Evolutionary conservation across 53 echinoderm and acorn worm species (phyloP).

Genomic region (Hippasteria phrygiana): DNA sequence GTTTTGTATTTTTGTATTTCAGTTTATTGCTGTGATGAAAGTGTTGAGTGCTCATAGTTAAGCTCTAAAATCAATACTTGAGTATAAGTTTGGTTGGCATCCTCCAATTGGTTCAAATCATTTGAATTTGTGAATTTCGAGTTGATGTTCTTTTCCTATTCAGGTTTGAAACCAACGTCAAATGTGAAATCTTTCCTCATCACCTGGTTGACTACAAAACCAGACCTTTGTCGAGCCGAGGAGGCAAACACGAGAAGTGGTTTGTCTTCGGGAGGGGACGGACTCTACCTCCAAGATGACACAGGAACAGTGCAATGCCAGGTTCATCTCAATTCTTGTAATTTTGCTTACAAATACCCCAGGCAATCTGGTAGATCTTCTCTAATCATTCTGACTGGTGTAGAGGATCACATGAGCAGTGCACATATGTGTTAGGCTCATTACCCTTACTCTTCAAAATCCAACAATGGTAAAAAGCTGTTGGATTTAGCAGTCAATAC

Average conservation of each 20-base stretch:
- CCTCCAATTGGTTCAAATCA: no score
- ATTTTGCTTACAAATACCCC: neutral
- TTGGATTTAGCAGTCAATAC: no score
- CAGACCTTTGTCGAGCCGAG: neutral
- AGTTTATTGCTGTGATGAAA: neutral
- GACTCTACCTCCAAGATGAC: constrained; percentile 29
- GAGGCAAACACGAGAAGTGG: neutral
- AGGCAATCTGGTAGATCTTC: neutral
- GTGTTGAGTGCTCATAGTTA: no score
- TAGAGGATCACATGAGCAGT: neutral
- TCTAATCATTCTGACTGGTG: neutral
- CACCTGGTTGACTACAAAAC: constrained; percentile 18
- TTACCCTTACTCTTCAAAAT: no score
- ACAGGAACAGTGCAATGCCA: constrained; percentile 37
- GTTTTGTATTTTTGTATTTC: no score
- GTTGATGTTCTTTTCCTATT: neutral
- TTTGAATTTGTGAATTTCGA: no score
- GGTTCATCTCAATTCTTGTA: neutral
- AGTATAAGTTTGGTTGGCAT: neutral
- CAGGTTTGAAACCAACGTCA: constrained; percentile 14
- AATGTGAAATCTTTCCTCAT: constrained; percentile 22
- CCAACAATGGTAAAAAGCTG: no score
- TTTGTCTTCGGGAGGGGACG: neutral
- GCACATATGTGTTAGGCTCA: no score
- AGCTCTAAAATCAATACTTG: no score